phyloP scores from a whole-genome alignment of 1,140 invertebrate species.

The Drosophila neocordata region DNA sequence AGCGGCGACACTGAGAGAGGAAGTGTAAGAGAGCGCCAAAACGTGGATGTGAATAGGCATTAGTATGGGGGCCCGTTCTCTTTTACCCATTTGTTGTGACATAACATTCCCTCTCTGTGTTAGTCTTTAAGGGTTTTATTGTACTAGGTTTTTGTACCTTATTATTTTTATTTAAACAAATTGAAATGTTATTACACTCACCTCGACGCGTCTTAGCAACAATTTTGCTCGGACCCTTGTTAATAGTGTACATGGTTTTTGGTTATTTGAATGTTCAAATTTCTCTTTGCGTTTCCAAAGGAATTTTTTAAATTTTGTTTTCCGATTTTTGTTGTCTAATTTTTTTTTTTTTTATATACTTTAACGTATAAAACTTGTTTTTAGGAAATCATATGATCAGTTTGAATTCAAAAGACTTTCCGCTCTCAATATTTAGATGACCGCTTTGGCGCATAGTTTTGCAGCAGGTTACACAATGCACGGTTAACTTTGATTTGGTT shows the following conservation, averaged over 20 bases:
- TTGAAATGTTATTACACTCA: constrained; percentile 79
- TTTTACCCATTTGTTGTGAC: constrained; percentile 56
- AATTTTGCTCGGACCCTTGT: constrained; percentile 92
- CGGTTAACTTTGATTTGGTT: constrained; percentile 39
- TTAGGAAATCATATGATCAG: constrained; percentile 59
- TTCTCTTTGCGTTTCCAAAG: constrained; percentile 14
- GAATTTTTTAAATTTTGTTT: neutral
- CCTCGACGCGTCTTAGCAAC: constrained; percentile 92
- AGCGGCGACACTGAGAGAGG: neutral
- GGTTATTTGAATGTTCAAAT: constrained; percentile 17
- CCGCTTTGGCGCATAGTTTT: constrained; percentile 45
- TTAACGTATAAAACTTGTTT: constrained; percentile 19
- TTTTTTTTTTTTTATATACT: constrained; percentile 22
- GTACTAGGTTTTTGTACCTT: constrained; percentile 33
- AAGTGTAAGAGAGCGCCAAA: constrained; percentile 15
- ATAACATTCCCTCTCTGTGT: constrained; percentile 65
- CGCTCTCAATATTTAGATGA: constrained; percentile 30
- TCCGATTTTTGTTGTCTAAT: constrained; percentile 28
- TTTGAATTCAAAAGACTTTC: constrained; percentile 9
- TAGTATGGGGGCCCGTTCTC: constrained; percentile 21
- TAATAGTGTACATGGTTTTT: constrained; percentile 90
- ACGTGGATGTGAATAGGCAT: constrained; percentile 7
- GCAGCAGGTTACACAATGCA: constrained; percentile 64
- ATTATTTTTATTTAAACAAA: constrained; percentile 16
- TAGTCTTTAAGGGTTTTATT: constrained; percentile 54